Percentiles rank a stretch among this genome's conserved stretches.
Conservation (phyloP, 2,113 vertebrate genomes). For the Trogon melanurus region DNA sequence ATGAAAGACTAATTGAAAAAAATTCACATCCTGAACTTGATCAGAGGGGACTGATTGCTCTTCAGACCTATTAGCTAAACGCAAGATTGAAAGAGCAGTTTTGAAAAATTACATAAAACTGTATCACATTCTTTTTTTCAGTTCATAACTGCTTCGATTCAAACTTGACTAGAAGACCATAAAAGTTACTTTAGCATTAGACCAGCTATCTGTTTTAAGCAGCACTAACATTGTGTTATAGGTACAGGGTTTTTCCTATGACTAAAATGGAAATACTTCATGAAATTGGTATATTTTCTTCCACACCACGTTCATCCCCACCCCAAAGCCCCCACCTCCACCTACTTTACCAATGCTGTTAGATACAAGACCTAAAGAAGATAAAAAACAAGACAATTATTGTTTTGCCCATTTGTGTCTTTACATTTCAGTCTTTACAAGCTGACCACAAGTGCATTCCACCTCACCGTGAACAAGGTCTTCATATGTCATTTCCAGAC, state of each 20-base stretch:
- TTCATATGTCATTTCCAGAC: not conserved
- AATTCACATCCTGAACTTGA: constrained; percentile 25
- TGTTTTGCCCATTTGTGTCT: not conserved
- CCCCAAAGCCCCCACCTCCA: not conserved
- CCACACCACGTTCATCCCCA: constrained; percentile 32
- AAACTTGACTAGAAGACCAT: not conserved
- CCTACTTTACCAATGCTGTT: constrained; percentile 40
- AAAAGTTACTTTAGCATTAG: not conserved
- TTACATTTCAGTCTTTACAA: constrained; percentile 20
- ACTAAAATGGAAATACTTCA: constrained; percentile 37
- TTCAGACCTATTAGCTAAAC: constrained; percentile 43
- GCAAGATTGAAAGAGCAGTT: constrained; percentile 45
- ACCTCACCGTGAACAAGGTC: not conserved
- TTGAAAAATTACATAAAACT: not conserved
- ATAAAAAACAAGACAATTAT: not conserved
- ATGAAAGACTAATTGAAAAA: constrained; percentile 45
- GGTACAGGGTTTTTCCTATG: not conserved
- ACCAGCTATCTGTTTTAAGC: constrained; percentile 4
- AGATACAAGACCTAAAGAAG: constrained; percentile 53
- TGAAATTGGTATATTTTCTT: constrained; percentile 35
- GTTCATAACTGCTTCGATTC: not conserved
- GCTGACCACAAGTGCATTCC: not conserved
- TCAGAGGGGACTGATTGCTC: constrained; percentile 38
- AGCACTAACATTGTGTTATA: constrained; percentile 9
- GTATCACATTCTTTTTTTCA: not conserved